Base-by-base conservation (phyloP, 2,113 vertebrate genomes). In the Hippocampus mohnikei region DNA sequence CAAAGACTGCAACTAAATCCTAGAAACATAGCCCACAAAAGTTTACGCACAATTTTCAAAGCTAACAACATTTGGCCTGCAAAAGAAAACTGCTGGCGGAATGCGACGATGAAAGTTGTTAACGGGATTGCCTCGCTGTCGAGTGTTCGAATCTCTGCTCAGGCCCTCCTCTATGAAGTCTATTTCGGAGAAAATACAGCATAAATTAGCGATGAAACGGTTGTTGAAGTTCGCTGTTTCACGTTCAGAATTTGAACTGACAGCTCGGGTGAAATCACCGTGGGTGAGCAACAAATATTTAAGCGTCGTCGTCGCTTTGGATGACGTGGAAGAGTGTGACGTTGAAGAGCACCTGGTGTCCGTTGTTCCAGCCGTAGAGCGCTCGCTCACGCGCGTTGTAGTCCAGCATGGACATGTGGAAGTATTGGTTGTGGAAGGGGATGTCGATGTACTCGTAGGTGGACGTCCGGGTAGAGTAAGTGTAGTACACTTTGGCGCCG, bases 351-450 rank as follows among this genome's bases (percentile, higher is more conserved):
- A 99, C 94, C 86, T 99, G 97, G 87, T 99, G 97, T 48, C 97
- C 97, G 0, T 99, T 99, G 91, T 99, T 99, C 97, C 97, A 99
- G 77, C 96, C 97, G 52, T 98, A 99, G 40, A 99, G 94, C 68
- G 95, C 94, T 62, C 95, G 93, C 81, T 99, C 97, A 85, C 96
- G 94, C 70, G 96, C 93, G 33, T 99, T 99, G 91, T 99, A 99
- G 91, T 98, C 97, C 87, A 99, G 88, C 97, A 99, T 99, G 70
- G 97, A 99, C 91, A 99, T 96, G 90, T 99, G 97, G 81, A 98
- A 98, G 86, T 98, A 99, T 77, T 98, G 97, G 77, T 99, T 99
- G 75, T 99, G 97, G 81, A 99, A 98, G 13, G 97, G 97, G 82
- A 99, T 97, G 92, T 99, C 97, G 66, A 94, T 98, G 40, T 99